phyloP scores from a whole-genome alignment of 2,113 vertebrate species.

The Oncorhynchus clarkii region DNA sequence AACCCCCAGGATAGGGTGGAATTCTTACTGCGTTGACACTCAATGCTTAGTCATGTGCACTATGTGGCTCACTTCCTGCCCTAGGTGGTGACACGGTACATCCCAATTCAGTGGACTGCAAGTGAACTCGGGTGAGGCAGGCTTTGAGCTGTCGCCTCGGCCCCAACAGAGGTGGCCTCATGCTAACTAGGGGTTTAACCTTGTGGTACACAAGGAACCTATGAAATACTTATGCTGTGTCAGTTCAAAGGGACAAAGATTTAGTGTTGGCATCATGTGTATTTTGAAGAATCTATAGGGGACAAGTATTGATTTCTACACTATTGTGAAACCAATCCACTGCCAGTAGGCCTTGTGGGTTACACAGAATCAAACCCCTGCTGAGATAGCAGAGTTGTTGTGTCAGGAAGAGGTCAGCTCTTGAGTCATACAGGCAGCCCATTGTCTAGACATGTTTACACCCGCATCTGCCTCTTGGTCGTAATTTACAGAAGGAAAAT shows the following conservation, averaged over 20 bases:
- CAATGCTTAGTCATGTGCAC: no score
- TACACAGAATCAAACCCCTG: background rate
- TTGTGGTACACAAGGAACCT: background rate
- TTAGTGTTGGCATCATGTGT: background rate
- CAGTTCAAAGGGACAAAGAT: background rate
- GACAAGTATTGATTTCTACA: background rate
- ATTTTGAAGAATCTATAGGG: background rate
- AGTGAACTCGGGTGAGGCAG: background rate
- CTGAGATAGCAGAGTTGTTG: background rate
- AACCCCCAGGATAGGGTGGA: no score
- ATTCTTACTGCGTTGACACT: no score
- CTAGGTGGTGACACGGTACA: no score
- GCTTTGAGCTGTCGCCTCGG: background rate
- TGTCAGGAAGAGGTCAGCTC: background rate
- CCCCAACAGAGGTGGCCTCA: background rate
- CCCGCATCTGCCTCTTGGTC: slow-evolving; percentile 13
- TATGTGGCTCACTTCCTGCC: no score
- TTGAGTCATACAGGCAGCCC: background rate
- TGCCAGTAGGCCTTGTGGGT: background rate
- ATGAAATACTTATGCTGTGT: background rate
- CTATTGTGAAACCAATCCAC: background rate
- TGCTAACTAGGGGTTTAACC: background rate
- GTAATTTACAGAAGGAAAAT: slow-evolving; percentile 24
- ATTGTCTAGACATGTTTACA: slow-evolving; percentile 3
- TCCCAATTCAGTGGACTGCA: background rate